Percentiles rank a stretch among this genome's conserved stretches.
Evolutionary conservation across 1,140 invertebrate genomes (phyloP).

Genomic region (Tetramorium alpestre): DNA sequence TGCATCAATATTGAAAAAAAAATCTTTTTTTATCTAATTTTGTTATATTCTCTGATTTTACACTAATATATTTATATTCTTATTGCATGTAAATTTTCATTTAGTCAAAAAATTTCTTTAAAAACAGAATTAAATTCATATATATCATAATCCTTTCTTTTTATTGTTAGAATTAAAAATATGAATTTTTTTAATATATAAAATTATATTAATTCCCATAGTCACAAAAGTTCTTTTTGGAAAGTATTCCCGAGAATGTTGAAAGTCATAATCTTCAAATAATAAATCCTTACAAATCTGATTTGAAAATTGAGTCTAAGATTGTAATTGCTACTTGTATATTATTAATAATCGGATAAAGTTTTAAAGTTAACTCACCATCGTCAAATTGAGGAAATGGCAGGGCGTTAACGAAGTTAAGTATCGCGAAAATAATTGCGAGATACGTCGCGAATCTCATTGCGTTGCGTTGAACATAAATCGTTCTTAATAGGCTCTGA

Average conservation of each 20-base stretch:
- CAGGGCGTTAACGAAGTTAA: constrained; percentile 25
- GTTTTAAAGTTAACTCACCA: constrained; percentile 37
- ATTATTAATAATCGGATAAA: background rate
- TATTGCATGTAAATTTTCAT: background rate
- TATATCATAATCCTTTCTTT: background rate
- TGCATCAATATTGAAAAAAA: background rate
- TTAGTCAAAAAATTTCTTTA: background rate
- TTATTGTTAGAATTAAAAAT: background rate
- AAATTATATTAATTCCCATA: background rate
- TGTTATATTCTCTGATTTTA: background rate
- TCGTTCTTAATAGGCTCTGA: constrained; percentile 28
- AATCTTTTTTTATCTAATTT: background rate
- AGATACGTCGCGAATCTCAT: background rate
- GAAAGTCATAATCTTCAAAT: background rate
- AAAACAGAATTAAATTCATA: background rate
- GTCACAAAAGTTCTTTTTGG: background rate
- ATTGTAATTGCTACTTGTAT: background rate
- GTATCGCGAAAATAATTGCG: background rate
- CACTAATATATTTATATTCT: background rate
- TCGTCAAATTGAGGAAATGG: constrained; percentile 19
- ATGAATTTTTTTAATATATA: background rate
- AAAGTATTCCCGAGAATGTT: background rate
- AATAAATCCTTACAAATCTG: background rate
- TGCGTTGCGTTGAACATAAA: constrained; percentile 21
- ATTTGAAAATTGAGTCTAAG: background rate